Conservation (phyloP, 2,797 vertebrate species). For the Parambassis ranga region DNA sequence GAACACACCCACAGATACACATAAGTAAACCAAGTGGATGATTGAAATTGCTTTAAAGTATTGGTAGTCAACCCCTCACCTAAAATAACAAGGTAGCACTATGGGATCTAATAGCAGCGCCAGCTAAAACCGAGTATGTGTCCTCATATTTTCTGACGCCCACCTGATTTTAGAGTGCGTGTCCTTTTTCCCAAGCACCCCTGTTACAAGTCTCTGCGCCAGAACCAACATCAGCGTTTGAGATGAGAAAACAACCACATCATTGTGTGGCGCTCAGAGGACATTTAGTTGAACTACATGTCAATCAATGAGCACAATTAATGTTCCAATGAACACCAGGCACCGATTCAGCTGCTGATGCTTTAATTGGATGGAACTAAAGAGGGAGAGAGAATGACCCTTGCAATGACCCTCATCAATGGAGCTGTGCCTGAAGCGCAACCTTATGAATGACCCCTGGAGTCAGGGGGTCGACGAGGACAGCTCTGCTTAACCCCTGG, state of each 20-base stretch:
- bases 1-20: no score
- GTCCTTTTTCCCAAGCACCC: constrained; percentile 7
- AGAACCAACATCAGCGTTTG: constrained; percentile 29
- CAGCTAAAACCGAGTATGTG: not conserved
- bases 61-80: constrained; percentile 36
- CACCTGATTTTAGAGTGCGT: constrained; percentile 25
- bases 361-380: constrained; percentile 74
- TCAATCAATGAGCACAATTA: constrained; percentile 70
- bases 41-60: constrained; percentile 52
- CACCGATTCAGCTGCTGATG: constrained; percentile 60
- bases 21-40: constrained; percentile 45
- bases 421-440: constrained; percentile 61
- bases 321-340: constrained; percentile 59
- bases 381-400: constrained; percentile 66
- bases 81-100: constrained; percentile 7
- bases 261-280: constrained; percentile 46
- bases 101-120: constrained; percentile 16
- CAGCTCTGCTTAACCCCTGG: constrained; percentile 74
- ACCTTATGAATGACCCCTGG: constrained; percentile 76
- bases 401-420: constrained; percentile 72
- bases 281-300: constrained; percentile 51
- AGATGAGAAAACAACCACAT: constrained; percentile 39
- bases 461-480: constrained; percentile 81
- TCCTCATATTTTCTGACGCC: constrained; percentile 13
- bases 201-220: constrained; percentile 28